Base-by-base conservation (phyloP, 2,888 invertebrate genomes). In the Parnassius smintheus region DNA sequence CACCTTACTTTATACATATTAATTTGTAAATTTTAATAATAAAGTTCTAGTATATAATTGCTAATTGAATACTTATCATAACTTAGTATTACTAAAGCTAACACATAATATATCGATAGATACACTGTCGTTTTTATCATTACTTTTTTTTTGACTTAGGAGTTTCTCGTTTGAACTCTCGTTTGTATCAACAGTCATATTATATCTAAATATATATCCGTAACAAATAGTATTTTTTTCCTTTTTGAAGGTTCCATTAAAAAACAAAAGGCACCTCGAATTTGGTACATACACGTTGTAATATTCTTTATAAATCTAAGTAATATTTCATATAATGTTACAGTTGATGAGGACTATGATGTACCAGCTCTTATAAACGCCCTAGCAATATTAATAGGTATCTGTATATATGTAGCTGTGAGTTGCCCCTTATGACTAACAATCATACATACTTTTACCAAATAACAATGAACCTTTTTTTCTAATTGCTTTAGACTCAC, bases 291-390 rank as follows among this genome's bases (percentile, higher is more conserved):
- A 50, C 2, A 18, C 10, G n/a, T n/a, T 53, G 7, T 35, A 35
- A 35, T 35, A 35, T 35, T 49, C 9, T 49, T n/a, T 49, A 49
- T 1, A 12, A 18, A 49, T 49, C 18, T 49, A 9, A 49, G 49
- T 2, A n/a, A 63, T 65, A 62, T 58, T 63, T 74, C 12, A n/a
- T 35, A 35, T 70, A 69, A 69, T 81, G 85, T 94, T 94, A 76
- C 94, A 95, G 95, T 94, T 85, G 94, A 94, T 85, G 93, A 92
- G 77, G 94, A 94, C 81, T 95, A 93, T 94, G 93, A 94, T 87
- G 93, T 95, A 91, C 92, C 94, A 82, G 94, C 95, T 81, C 94
- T 95, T 90, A 92, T 94, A 92, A 94, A 94, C 83, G 95, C 94
- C 92, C 93, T 95, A 93, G 93, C 93, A 82, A 94, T 94, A 91